These are phyloP conservation scores for Sacculina carcini DNA, from an alignment of 2,888 invertebrate genomes.

Conservation along the genomic window DNA sequence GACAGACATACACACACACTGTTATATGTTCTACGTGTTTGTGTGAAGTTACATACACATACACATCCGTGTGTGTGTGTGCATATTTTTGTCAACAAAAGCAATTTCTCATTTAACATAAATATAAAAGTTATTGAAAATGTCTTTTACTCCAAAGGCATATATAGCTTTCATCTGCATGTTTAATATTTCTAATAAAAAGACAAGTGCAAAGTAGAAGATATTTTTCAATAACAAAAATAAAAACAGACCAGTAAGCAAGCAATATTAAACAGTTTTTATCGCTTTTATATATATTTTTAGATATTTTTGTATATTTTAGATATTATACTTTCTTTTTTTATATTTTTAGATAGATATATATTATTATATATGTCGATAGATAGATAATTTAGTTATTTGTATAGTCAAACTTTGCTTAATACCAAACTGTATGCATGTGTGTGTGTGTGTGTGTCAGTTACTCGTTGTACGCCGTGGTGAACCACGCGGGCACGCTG, in stretches of 20 bases:
- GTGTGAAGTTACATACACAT: neutral
- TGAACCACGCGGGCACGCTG: constrained; percentile 77
- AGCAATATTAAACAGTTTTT: no score
- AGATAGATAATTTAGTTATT: neutral
- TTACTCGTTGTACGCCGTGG: constrained; percentile 84
- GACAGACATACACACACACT: neutral
- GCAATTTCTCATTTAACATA: neutral
- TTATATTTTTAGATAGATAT: neutral
- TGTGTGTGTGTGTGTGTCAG: constrained; percentile 21
- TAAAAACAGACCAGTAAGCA: no score
- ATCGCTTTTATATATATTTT: neutral
- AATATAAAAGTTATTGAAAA: no score
- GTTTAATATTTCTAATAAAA: no score
- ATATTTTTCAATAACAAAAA: no score
- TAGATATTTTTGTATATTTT: neutral
- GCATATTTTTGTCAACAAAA: neutral
- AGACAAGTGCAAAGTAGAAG: no score
- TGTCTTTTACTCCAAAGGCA: no score
- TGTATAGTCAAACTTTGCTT: neutral
- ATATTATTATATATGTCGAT: neutral
- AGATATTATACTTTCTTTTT: neutral
- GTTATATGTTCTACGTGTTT: neutral
- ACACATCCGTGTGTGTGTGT: neutral
- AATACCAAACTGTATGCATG: neutral
- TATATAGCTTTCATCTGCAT: no score